Evolutionary conservation across 2,797 vertebrate genomes (phyloP), one percentile per base, ranked within the genome.

Genomic region (Sebastes nivosus): DNA sequence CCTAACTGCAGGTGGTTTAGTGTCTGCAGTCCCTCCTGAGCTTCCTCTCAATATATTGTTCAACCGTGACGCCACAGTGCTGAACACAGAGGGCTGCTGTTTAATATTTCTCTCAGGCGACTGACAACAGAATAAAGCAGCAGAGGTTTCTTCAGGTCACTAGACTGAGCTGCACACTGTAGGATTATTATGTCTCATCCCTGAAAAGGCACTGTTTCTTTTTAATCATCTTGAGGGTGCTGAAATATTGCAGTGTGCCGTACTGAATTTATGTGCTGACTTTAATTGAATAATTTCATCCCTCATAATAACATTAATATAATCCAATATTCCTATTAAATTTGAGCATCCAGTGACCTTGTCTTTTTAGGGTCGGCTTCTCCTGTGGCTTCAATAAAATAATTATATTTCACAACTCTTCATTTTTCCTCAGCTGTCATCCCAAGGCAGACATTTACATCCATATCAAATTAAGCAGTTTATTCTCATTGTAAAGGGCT

Each of bases 101-200:
- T 86, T 76, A 50, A 67, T 66, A 79, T 69, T 80, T 68, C n/a
- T 72, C 30, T 75, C 50, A 82, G 27, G 29, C 18, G 13, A 5
- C 52, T 72, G 36, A 67, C 55, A 54, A 63, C 57, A 87, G 46
- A 63, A 67, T 32, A 16, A 72, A 69, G 22, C 58, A 72, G 46
- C 50, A 57, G 32, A 69, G 30, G n/a, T 34, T n/a, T 58, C 34
- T 52, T 14, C 12, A 32, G 10, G n/a, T 60, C 42, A 6, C 18
- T 24, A 27, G 9, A 58, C 22, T 34, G 42, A 59, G 29, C 68
- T 64, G 52, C 50, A 30, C 32, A 42, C 32, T 24, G 4, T 9
- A 27, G 63, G 18, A 38, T 57, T 42, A 32, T 24, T 32, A 22
- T 52, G 34, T 25, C 14, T 22, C 20, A 42, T 27, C 27, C 16